These are phyloP conservation scores for Rotaria socialis DNA, from an alignment of 2,888 invertebrate species.

Conservation along the genomic window DNA sequence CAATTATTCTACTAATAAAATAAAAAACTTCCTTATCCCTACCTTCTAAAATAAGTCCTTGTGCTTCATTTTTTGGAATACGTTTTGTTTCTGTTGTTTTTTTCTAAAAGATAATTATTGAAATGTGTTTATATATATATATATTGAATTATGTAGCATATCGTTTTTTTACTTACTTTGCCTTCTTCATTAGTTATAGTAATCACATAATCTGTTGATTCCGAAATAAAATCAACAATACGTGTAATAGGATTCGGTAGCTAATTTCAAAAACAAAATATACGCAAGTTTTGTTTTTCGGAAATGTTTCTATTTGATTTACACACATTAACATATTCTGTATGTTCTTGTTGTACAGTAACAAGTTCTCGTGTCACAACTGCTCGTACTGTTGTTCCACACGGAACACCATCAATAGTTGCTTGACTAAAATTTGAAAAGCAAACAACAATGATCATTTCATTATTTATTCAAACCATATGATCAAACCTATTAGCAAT, in stretches of 20 bases:
- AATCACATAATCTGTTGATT: constrained; percentile 18
- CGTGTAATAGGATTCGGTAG: background rate
- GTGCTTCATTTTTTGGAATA: constrained; percentile 29
- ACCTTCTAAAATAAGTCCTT: constrained; percentile 55
- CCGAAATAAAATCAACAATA: background rate
- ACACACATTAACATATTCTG: constrained; percentile 59
- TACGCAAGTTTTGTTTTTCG: background rate
- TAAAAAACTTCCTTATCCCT: background rate
- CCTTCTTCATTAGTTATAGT: constrained; percentile 31
- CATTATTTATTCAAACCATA: background rate
- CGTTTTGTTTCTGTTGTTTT: constrained; percentile 47
- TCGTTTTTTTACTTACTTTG: background rate
- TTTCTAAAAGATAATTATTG: constrained; percentile 52
- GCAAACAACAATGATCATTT: background rate
- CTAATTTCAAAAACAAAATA: background rate
- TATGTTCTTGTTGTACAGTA: constrained; percentile 59
- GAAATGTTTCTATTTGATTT: background rate
- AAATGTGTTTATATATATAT: background rate
- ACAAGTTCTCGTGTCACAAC: constrained; percentile 55
- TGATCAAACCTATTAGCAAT: background rate
- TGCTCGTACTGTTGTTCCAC: constrained; percentile 58
- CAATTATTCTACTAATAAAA: background rate
- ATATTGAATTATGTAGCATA: background rate
- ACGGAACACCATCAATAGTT: constrained; percentile 57
- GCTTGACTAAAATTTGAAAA: constrained; percentile 53